Evolutionary conservation across 2,113 vertebrate species (phyloP), one percentile per base, ranked within the genome.

Genomic region (Lycaon pictus): DNA sequence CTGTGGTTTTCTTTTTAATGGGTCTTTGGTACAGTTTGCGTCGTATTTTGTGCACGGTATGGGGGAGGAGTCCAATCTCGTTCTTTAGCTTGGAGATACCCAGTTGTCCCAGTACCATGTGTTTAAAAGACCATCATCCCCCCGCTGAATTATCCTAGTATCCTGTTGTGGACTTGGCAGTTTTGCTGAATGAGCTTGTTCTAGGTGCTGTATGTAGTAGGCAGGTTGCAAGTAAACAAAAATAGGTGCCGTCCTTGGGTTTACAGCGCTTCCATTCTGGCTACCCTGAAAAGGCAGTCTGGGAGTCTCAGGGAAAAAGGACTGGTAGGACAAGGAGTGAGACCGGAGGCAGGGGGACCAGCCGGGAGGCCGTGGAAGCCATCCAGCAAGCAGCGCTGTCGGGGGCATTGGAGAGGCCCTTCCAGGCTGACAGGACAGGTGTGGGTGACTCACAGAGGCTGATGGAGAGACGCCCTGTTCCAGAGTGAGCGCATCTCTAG

Each of bases 381-480:
- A 0, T 12, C 3, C 9, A 10, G 65, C 60, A 11, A 58, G 85
- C 7, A 0, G 5, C 6, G 6, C 11, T 43, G 53, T 12, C 5
- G 4, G 16, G 58, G 23, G 48, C 65, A 19, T 17, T 7, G 72
- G 58, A 35, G 32, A 2, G 13, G 37, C 65, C 23, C 55, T 29
- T 32, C 6, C 15, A 29, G 55, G 53, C 19, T 23, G 62, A 9
- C 37, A 29, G 13, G 55, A n/a, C 25, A 5, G 48, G 56, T 29
- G 2, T 11, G 67, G 58, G 76, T 62, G 67, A 43, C 67, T 1
- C 7, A 17, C 35, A 27, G 81, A n/a, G 53, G 74, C 51, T 0
- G 0, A 8, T 55, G 63, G 22, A 15, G 4, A 43, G 11, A 22
- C 37, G 0, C 25, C 67, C 37, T 35, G 6, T 53, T 12, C 23